A percentile compares a stretch with the other conserved stretches of the same genome.
Conservation (phyloP, 2,888 invertebrate species). For the Ditula angustiorana region DNA sequence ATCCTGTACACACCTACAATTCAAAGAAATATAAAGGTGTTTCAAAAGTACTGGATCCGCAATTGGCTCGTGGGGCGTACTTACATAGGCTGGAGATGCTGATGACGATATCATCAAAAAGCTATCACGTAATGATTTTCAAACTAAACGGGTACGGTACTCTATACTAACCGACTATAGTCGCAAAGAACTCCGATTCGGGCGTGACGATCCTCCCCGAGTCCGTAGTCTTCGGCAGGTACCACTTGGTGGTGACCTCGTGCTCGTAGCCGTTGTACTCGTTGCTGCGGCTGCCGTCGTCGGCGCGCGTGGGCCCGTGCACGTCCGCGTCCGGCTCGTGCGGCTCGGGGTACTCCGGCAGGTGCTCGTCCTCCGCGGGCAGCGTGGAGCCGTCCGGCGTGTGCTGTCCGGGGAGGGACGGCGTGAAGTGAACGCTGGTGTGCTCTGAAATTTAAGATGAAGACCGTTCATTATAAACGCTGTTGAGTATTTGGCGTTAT, state of each 20-base stretch:
- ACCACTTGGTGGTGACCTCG: constrained; percentile 79
- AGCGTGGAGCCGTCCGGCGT: constrained; percentile 67
- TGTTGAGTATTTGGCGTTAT: too few species aligned
- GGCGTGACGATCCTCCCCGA: constrained; percentile 75
- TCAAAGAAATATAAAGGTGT: too few species aligned
- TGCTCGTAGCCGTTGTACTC: constrained; percentile 77
- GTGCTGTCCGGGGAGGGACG: constrained; percentile 64
- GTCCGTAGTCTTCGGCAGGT: constrained; percentile 78
- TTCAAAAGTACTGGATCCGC: too few species aligned
- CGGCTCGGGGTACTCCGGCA: constrained; percentile 72
- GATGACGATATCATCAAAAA: too few species aligned
- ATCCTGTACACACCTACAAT: too few species aligned
- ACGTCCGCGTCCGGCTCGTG: constrained; percentile 68
- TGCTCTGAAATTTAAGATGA: constrained; percentile 56
- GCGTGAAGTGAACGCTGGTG: constrained; percentile 69
- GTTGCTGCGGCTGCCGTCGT: constrained; percentile 9
- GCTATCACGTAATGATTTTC: too few species aligned
- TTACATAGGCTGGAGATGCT: too few species aligned
- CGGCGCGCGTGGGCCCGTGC: constrained; percentile 63
- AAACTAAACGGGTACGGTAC: neutral
- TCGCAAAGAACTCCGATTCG: constrained; percentile 79
- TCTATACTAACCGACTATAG: constrained; percentile 74
- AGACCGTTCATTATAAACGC: too few species aligned
- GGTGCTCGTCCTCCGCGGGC: constrained; percentile 82
- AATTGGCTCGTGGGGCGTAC: too few species aligned